A percentile compares a stretch with the other conserved stretches of the same genome.
phyloP scores from a whole-genome alignment of 2,113 vertebrate species.

The Chionodraco myersi region DNA sequence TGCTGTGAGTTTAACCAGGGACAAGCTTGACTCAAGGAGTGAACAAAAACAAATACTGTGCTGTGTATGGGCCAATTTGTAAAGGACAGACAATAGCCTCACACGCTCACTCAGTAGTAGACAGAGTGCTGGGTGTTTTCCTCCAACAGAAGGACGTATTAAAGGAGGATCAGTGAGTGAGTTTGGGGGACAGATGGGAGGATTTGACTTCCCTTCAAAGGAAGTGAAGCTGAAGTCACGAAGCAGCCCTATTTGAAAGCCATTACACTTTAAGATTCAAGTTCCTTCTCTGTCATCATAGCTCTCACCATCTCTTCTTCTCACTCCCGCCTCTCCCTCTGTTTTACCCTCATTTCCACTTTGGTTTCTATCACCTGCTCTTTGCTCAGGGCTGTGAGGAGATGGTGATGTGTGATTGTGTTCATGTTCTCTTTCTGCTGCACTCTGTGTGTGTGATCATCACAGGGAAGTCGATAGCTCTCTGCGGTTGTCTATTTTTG shows the following conservation, averaged over 20 bases:
- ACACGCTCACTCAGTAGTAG: background rate
- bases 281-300: slow-evolving; percentile 33
- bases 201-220: slow-evolving; percentile 61
- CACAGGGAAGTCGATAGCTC: slow-evolving; percentile 35
- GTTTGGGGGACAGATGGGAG: slow-evolving; percentile 70
- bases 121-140: slow-evolving; percentile 54
- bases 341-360: slow-evolving; percentile 35
- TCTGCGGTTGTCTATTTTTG: slow-evolving; percentile 34
- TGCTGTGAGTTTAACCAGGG: slow-evolving; percentile 3
- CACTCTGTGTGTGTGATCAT: background rate
- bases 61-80: slow-evolving; percentile 19
- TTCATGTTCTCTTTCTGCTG: slow-evolving; percentile 20
- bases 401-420: slow-evolving; percentile 24
- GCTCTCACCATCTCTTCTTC: slow-evolving; percentile 42
- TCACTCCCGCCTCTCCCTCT: slow-evolving; percentile 33
- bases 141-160: slow-evolving; percentile 65
- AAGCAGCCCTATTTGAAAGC: slow-evolving; percentile 41
- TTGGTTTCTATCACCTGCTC: slow-evolving; percentile 45
- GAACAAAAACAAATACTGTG: slow-evolving; percentile 36
- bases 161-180: slow-evolving; percentile 64
- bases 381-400: slow-evolving; percentile 3
- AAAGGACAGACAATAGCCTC: slow-evolving; percentile 15
- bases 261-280: slow-evolving; percentile 25
- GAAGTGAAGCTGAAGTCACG: slow-evolving; percentile 38
- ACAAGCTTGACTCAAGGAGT: slow-evolving; percentile 27